Conservation (phyloP, 1,140 invertebrate species). For the Heliconius hewitsoni region DNA sequence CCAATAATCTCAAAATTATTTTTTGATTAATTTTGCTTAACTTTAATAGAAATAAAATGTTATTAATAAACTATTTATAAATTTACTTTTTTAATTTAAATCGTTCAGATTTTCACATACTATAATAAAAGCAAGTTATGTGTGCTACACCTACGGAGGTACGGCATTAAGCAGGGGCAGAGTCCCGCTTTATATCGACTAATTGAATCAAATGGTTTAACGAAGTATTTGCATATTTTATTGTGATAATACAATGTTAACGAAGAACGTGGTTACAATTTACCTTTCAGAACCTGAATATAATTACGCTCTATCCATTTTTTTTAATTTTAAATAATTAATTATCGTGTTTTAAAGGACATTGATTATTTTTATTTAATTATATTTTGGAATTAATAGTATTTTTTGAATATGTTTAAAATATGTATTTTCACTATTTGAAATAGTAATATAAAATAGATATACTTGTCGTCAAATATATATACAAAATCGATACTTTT, state of each 20-base stretch:
- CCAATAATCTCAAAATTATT: not conserved
- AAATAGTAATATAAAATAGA: no score
- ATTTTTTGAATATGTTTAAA: no score
- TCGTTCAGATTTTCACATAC: not conserved
- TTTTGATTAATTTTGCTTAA: not conserved
- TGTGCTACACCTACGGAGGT: not conserved
- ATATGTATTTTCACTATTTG: no score
- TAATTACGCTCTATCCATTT: not conserved
- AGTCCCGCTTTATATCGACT: slow-evolving; percentile 32
- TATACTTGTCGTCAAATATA: no score
- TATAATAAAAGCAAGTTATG: slow-evolving; percentile 2
- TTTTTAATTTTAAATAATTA: not conserved
- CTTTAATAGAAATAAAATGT: not conserved
- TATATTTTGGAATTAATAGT: no score
- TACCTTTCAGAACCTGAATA: slow-evolving; percentile 9
- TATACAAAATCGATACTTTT: not conserved
- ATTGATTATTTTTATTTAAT: not conserved
- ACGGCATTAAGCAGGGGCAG: not conserved
- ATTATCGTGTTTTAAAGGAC: not conserved
- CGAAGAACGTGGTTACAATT: slow-evolving; percentile 29
- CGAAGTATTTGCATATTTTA: slow-evolving; percentile 44
- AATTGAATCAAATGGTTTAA: slow-evolving; percentile 40
- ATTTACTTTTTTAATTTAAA: not conserved
- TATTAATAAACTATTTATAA: not conserved
- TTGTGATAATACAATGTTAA: slow-evolving; percentile 34